Conservation (phyloP, 2,113 vertebrate species). For the Microcebus tavaratra region DNA sequence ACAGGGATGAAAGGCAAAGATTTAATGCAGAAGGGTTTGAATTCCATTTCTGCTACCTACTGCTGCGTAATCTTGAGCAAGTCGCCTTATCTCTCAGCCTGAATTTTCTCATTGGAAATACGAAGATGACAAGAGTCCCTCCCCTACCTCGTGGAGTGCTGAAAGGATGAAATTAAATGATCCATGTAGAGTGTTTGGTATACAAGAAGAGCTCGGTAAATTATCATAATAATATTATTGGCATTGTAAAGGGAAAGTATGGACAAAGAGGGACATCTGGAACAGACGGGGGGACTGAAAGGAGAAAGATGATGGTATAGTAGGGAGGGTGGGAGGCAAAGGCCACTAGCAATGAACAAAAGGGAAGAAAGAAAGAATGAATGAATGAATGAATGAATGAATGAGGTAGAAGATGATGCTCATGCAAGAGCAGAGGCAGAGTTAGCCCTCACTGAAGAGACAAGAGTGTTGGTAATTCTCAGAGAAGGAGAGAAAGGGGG, state of each 20-base stretch:
- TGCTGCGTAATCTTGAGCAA: background rate
- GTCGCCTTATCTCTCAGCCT: background rate
- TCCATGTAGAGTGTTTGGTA: conserved; percentile 11
- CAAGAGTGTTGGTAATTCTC: background rate
- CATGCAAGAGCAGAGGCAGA: background rate
- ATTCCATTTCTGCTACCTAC: conserved; percentile 25
- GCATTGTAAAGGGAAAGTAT: background rate
- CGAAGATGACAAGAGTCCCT: background rate
- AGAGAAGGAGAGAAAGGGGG: background rate
- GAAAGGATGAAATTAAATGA: conserved; percentile 35
- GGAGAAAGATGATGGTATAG: background rate
- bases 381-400: background rate
- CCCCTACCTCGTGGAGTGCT: background rate
- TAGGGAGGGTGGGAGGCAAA: background rate
- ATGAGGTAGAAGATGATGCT: background rate
- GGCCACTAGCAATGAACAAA: background rate
- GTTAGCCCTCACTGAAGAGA: background rate
- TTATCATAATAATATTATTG: conserved; percentile 20
- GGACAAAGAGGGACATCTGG: background rate
- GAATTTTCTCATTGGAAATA: conserved; percentile 38
- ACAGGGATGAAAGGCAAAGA: background rate
- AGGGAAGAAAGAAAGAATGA: background rate
- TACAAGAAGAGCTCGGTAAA: background rate
- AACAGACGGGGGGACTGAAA: background rate
- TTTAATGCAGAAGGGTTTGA: background rate